Conservation (phyloP, 2,888 invertebrate genomes). For the Cephus rjabovi region DNA sequence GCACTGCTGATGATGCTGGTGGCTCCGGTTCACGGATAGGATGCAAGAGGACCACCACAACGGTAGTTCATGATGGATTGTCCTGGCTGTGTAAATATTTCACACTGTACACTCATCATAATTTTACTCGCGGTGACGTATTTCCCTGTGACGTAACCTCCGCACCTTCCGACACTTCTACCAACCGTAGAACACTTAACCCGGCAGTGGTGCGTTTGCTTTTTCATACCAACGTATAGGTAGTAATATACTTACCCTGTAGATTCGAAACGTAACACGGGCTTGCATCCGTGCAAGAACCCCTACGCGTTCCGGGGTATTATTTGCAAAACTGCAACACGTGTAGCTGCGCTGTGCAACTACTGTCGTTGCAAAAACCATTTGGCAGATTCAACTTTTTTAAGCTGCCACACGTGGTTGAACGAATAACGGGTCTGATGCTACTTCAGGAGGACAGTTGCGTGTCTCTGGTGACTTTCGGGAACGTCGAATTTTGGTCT, state of each 20-base stretch:
- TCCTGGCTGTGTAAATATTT: conserved; percentile 58
- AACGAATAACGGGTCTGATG: background rate
- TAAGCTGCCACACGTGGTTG: background rate
- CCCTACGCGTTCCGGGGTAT: background rate
- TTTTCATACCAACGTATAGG: background rate
- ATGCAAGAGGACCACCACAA: background rate
- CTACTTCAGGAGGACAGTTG: background rate
- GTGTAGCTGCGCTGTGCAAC: background rate
- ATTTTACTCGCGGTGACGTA: conserved; percentile 46
- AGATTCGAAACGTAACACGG: background rate
- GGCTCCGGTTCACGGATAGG: background rate
- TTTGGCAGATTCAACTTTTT: background rate
- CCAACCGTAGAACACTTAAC: background rate
- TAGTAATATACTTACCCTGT: background rate
- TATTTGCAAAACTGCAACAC: background rate
- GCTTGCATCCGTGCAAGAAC: background rate
- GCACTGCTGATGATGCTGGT: background rate
- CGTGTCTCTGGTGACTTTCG: background rate
- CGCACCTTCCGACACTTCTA: conserved; percentile 1
- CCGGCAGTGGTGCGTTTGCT: background rate
- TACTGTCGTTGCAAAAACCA: background rate
- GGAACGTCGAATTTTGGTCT: background rate
- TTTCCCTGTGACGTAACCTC: conserved; percentile 46
- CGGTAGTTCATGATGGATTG: conserved; percentile 48
- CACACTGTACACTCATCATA: conserved; percentile 56